phyloP scores from a whole-genome alignment of 2,113 vertebrate genomes.

The Amazona guildingii region DNA sequence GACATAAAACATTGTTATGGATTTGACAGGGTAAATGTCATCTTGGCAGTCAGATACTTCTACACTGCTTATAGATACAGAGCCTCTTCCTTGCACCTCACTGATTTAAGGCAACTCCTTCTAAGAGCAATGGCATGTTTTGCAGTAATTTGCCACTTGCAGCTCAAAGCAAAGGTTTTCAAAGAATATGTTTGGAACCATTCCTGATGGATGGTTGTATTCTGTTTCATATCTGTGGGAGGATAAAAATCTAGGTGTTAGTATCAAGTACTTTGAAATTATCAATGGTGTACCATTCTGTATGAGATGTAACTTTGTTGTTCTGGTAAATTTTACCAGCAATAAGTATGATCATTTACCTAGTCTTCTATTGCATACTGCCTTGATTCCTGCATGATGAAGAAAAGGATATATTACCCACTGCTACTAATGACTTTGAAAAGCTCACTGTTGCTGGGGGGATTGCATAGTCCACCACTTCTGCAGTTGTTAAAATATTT shows the following conservation, averaged over 20 bases:
- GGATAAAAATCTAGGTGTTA: not conserved
- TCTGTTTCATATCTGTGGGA: not conserved
- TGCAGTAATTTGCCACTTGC: not conserved
- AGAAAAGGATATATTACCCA: not conserved
- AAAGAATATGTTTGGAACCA: not conserved
- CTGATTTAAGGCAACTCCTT: not conserved
- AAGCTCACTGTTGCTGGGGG: fast-evolving
- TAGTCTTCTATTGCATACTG: not conserved
- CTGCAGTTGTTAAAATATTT: not conserved
- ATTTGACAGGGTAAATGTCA: not conserved
- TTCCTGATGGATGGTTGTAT: not conserved
- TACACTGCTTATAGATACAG: not conserved
- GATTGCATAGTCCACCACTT: not conserved
- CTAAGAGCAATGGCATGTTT: not conserved
- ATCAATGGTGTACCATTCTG: not conserved
- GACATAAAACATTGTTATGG: not conserved
- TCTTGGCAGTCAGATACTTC: not conserved
- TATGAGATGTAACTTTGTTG: not conserved
- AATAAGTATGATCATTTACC: not conserved
- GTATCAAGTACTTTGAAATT: not conserved
- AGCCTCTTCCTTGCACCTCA: not conserved
- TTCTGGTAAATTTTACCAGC: not conserved
- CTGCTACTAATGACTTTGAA: not conserved
- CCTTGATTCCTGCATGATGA: not conserved
- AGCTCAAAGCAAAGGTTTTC: not conserved